These are phyloP conservation scores for Equus quagga DNA, from an alignment of 2,113 vertebrate genomes.

Conservation along the genomic window DNA sequence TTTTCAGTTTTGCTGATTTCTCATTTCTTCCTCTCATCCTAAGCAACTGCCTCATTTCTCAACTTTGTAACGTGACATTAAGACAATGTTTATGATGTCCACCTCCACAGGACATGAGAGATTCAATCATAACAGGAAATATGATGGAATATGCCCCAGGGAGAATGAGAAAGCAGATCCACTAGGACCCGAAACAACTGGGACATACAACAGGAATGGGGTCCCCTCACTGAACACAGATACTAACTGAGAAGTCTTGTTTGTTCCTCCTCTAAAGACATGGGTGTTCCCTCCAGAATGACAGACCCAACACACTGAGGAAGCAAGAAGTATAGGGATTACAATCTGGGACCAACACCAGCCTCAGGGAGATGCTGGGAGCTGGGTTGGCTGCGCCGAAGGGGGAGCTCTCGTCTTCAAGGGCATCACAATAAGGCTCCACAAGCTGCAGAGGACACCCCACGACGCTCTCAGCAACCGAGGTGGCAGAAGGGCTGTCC, in stretches of 20 bases:
- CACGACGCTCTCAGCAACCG: fast-evolving
- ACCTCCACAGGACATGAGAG: not conserved
- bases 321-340: not conserved
- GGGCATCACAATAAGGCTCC: no score
- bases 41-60: not conserved
- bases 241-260: not conserved
- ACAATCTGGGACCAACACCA: not conserved
- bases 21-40: not conserved
- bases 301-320: not conserved
- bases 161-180: not conserved
- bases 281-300: not conserved
- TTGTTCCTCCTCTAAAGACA: not conserved
- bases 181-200: no score
- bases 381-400: no score
- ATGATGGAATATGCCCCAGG: no score
- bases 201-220: not conserved
- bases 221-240: not conserved
- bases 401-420: not conserved
- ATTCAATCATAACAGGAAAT: not conserved
- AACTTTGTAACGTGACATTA: not conserved
- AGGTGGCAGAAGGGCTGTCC: no score
- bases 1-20: not conserved
- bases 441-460: fast-evolving
- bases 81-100: not conserved
- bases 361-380: not conserved